A percentile compares a stretch with the other conserved stretches of the same genome.
These are phyloP conservation scores for Centrocercus urophasianus DNA, from an alignment of 2,113 vertebrate genomes.

Conservation along the genomic window DNA sequence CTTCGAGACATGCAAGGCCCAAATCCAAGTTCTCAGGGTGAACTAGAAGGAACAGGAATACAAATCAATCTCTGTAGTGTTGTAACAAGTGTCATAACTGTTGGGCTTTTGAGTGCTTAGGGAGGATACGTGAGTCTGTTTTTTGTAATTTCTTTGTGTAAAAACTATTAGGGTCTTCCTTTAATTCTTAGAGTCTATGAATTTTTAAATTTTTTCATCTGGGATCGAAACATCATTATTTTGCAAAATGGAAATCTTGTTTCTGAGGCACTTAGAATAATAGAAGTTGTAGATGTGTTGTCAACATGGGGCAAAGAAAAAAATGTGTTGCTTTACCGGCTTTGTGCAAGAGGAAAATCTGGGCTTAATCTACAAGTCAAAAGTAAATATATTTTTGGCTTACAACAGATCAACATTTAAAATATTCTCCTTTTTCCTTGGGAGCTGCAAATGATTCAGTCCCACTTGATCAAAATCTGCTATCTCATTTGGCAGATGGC, in stretches of 20 bases:
- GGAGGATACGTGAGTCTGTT: not conserved
- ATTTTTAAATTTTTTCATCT: not conserved
- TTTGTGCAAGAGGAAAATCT: not conserved
- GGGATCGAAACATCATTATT: not conserved
- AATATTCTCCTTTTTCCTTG: slow-evolving; percentile 29
- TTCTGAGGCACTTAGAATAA: slow-evolving; percentile 6
- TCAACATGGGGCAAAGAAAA: not conserved
- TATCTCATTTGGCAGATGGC: not conserved
- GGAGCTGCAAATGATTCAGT: not conserved
- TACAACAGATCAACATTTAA: not conserved
- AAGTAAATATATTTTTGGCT: slow-evolving; percentile 40
- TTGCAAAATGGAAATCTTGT: not conserved
- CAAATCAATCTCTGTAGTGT: not conserved
- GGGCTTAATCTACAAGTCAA: slow-evolving; percentile 33
- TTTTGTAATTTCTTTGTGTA: not conserved
- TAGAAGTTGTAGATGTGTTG: slow-evolving; percentile 1
- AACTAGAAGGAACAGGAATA: not conserved
- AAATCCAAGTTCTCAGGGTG: not conserved
- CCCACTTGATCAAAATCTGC: not conserved
- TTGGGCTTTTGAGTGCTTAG: not conserved
- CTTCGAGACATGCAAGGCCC: not conserved
- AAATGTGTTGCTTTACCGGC: slow-evolving; percentile 14
- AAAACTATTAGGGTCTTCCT: not conserved
- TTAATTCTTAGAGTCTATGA: not conserved
- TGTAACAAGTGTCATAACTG: not conserved